Percentiles rank a stretch among this genome's conserved stretches.
These are phyloP conservation scores for Pygoscelis antarcticus DNA, from an alignment of 2,113 vertebrate genomes.

Conservation along the genomic window DNA sequence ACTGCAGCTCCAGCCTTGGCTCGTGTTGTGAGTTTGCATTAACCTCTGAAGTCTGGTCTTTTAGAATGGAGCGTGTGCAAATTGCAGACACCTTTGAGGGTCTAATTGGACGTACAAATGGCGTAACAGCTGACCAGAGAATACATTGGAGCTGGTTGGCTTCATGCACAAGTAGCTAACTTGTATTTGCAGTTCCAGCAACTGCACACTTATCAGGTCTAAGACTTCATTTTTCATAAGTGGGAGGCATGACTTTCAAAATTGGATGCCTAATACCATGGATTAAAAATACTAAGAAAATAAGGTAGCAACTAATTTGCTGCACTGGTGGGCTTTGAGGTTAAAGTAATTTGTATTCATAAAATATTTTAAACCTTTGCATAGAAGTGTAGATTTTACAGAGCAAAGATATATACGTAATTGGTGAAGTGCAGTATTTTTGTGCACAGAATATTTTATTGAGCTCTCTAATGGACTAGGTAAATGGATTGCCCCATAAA, in stretches of 20 bases:
- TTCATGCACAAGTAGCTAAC: not conserved
- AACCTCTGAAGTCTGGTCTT: not conserved
- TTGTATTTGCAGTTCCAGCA: not conserved
- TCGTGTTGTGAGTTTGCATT: not conserved
- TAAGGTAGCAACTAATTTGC: not conserved
- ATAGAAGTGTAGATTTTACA: not conserved
- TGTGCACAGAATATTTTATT: constrained; percentile 47
- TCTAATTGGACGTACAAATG: not conserved
- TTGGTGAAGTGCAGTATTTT: constrained; percentile 13
- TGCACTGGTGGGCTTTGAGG: not conserved
- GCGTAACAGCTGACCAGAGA: not conserved
- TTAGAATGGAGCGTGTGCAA: not conserved
- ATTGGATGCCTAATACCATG: not conserved
- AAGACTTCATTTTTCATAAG: not conserved
- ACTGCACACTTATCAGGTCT: not conserved
- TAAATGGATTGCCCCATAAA: constrained; percentile 49
- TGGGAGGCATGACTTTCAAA: not conserved
- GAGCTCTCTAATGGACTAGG: constrained; percentile 39
- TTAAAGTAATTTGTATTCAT: not conserved
- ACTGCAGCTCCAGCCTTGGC: not conserved
- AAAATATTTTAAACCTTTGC: constrained; percentile 16
- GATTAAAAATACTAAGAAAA: not conserved
- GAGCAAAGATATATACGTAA: not conserved
- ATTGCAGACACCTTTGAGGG: not conserved
- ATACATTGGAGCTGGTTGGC: not conserved